A percentile compares a stretch with the other conserved stretches of the same genome.
These are phyloP conservation scores for Pseudopleuronectes americanus DNA, from an alignment of 2,797 vertebrate species.

Conservation along the genomic window DNA sequence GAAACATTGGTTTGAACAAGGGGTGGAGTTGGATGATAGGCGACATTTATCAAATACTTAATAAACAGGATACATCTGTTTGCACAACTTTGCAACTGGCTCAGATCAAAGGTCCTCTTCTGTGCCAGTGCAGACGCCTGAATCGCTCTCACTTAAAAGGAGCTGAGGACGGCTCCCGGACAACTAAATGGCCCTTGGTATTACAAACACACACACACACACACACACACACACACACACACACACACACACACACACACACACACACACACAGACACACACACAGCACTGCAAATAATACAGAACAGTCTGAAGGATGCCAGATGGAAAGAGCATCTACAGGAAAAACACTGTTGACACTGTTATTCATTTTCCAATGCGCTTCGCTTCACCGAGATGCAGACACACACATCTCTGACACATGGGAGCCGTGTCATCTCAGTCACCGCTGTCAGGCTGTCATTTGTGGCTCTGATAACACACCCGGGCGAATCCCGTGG, in stretches of 20 bases:
- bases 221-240: neutral
- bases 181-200: slow-evolving; percentile 35
- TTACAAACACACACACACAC: slow-evolving; percentile 18
- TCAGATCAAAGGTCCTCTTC: slow-evolving; percentile 69
- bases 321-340: slow-evolving; percentile 21
- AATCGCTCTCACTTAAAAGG: slow-evolving; percentile 17
- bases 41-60: slow-evolving; percentile 68
- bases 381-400: slow-evolving; percentile 25
- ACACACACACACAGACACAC: too few relatives aligned
- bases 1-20: slow-evolving; percentile 73
- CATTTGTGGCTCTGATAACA: slow-evolving; percentile 60
- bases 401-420: slow-evolving; percentile 60
- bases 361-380: slow-evolving; percentile 44
- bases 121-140: slow-evolving; percentile 24
- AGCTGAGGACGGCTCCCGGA: slow-evolving; percentile 12
- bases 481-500: slow-evolving; percentile 30
- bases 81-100: slow-evolving; percentile 72
- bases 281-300: slow-evolving; percentile 32
- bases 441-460: slow-evolving; percentile 39
- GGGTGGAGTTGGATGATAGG: slow-evolving; percentile 69
- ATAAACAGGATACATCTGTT: slow-evolving; percentile 83
- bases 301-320: slow-evolving; percentile 22
- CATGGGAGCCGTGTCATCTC: slow-evolving; percentile 40
- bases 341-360: neutral
- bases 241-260: neutral